Base-by-base conservation (phyloP, 2,888 invertebrate genomes). In the Metopia argyrocephala region DNA sequence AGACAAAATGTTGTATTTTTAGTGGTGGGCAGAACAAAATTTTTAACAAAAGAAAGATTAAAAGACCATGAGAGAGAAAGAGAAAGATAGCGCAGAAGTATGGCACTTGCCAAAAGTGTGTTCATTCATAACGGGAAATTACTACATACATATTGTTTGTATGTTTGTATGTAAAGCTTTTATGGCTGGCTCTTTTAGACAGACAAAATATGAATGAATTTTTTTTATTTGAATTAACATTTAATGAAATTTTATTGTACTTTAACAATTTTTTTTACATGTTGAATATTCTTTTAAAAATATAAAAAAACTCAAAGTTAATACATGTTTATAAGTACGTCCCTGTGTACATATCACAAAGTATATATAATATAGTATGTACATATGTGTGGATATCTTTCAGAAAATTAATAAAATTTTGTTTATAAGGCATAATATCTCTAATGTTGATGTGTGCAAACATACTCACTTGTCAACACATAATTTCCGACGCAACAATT, bases 41-140 rank as follows among this genome's bases (percentile, higher is more conserved):
- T n/a, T n/a, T n/a, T 15, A 54, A 38, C 20, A 38, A 20, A 27
- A 45, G n/a, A 27, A 23, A 50, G n/a, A 74, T 64, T 45, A 25
- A 59, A 15, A 25, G 1, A 5, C 3, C 15, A 12, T 48, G 56
- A 45, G 48, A 48, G 73, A 46, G 52, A 73, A 3, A 71, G 5
- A 18, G 23, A 27, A n/a, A 69, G 57, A 23, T 50, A 61, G 54
- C 18, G 18, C 54, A 23, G 15, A 12, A 38, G 56, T 9, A 18
- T 31, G 15, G 56, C 59, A 66, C 54, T 66, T 69, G 62, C 21
- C 46, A 54, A 71, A 71, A 66, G 61, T 68, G 23, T 78, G 48
- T 76, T 79, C 79, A 79, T 79, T 79, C 79, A 79, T 79, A 79
- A 75, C 62, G 25, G 38, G 48, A 69, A 76, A 57, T 62, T 70